A percentile compares a stretch with the other conserved stretches of the same genome.
phyloP scores from a whole-genome alignment of 64 coral and sea anemone genomes.

The Montipora efflorescens region DNA sequence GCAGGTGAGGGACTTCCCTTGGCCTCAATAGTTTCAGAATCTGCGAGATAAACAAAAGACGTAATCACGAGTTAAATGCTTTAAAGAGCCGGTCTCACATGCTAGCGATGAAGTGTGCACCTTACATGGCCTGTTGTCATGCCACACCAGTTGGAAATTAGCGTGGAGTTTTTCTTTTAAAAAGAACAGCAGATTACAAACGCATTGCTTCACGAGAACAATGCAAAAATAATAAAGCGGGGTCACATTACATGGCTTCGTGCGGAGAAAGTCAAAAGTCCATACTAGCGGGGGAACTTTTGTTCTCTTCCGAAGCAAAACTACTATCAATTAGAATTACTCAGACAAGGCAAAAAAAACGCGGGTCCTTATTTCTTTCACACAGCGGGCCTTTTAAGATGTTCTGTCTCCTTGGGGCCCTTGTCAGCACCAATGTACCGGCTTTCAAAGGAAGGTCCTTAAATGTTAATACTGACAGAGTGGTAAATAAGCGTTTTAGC shows the following conservation, averaged over 20 bases:
- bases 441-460: not conserved
- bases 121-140: not conserved
- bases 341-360: not conserved
- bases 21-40: not conserved
- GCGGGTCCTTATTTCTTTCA: not conserved
- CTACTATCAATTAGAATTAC: not conserved
- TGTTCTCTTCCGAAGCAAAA: not conserved
- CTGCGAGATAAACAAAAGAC: not conserved
- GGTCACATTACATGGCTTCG: not conserved
- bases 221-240: not conserved
- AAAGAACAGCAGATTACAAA: not conserved
- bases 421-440: not conserved
- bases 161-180: not conserved
- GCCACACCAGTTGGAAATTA: not conserved
- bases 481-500: not conserved
- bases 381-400: not conserved
- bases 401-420: not conserved
- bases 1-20: not conserved
- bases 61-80: constrained; percentile 1
- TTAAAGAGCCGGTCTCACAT: not conserved
- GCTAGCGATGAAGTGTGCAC: not conserved
- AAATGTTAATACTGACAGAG: not conserved
- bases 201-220: not conserved
- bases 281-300: not conserved
- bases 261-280: not conserved